Conservation (phyloP, 2,797 vertebrate species). For the Sternotherus odoratus region DNA sequence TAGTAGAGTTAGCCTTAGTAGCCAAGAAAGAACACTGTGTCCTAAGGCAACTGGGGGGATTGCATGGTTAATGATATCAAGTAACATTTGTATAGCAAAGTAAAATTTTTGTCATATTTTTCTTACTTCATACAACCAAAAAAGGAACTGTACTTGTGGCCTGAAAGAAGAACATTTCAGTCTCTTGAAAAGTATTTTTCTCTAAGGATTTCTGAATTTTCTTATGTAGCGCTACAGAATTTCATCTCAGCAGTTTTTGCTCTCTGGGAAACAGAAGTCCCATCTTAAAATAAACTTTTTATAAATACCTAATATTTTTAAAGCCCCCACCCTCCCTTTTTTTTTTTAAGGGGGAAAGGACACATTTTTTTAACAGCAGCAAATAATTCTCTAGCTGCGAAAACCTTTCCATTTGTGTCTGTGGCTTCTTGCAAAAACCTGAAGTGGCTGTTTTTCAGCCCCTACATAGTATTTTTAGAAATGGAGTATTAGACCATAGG, state of each 20-base stretch:
- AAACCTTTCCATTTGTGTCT: constrained; percentile 46
- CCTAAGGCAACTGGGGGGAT: neutral
- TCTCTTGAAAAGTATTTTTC: neutral
- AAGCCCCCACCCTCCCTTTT: neutral
- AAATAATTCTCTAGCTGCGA: constrained; percentile 53
- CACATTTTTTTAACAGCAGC: neutral
- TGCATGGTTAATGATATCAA: neutral
- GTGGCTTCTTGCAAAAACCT: constrained; percentile 62
- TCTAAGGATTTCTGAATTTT: neutral
- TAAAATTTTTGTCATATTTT: neutral
- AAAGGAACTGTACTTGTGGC: neutral
- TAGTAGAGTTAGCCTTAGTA: neutral
- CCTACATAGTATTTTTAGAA: constrained; percentile 62
- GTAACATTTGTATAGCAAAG: neutral
- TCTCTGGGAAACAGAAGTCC: neutral
- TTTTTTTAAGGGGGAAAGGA: neutral
- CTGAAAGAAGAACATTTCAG: neutral
- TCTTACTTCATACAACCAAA: no score
- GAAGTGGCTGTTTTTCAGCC: constrained; percentile 53
- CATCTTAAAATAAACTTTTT: neutral
- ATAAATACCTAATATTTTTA: neutral
- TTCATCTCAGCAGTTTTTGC: neutral
- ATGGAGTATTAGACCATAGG: constrained; percentile 22
- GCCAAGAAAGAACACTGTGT: neutral
- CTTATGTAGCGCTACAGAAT: neutral